phyloP scores from a whole-genome alignment of 2,113 vertebrate genomes.

The Sinocyclocheilus anophthalmus region DNA sequence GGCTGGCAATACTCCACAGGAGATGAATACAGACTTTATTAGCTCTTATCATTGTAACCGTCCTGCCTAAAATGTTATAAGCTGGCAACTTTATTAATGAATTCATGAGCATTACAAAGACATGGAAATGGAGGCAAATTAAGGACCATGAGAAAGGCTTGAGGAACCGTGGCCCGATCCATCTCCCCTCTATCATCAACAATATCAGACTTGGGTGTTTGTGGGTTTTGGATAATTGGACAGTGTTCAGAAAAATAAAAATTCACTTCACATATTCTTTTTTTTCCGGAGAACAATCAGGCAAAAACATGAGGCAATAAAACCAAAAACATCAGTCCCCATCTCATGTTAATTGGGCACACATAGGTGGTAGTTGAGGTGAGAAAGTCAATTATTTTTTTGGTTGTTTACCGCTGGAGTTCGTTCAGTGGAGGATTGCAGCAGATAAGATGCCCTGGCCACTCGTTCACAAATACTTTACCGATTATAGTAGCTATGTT shows the following conservation, averaged over 20 bases:
- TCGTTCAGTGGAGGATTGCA: no score
- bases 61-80: constrained; percentile 55
- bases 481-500: no score
- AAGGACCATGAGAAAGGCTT: constrained; percentile 46
- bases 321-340: not conserved
- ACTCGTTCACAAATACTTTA: no score
- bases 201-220: not conserved
- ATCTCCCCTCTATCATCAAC: not conserved
- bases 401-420: not conserved
- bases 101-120: constrained; percentile 52
- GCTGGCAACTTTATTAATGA: constrained; percentile 55
- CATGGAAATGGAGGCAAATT: constrained; percentile 59
- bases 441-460: no score
- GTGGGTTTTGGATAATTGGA: constrained; percentile 28
- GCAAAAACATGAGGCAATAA: not conserved
- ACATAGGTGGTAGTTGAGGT: not conserved
- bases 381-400: constrained; percentile 16
- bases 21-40: constrained; percentile 52
- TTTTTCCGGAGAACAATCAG: not conserved
- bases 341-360: constrained; percentile 13
- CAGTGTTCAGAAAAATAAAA: constrained; percentile 25
- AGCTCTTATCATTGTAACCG: constrained; percentile 57
- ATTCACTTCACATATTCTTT: constrained; percentile 16
- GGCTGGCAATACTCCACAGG: constrained; percentile 50
- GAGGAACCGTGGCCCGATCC: not conserved